phyloP scores from a whole-genome alignment of 2,888 invertebrate genomes.

The Drosophila nigritarsus region DNA sequence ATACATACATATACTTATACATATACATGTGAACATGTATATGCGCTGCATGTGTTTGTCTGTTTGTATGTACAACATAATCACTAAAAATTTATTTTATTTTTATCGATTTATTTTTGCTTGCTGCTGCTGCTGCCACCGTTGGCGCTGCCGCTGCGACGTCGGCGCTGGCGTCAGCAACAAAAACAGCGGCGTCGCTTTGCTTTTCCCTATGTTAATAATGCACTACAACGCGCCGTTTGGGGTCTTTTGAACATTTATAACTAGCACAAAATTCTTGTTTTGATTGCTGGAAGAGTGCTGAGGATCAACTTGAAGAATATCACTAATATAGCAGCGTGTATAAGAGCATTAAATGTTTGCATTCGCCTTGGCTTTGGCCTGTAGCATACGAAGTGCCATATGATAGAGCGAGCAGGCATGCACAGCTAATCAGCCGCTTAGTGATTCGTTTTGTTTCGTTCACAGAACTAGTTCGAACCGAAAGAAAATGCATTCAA shows the following conservation, averaged over 20 bases:
- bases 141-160: slow-evolving; percentile 50
- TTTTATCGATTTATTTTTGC: slow-evolving; percentile 80
- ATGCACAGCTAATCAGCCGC: slow-evolving; percentile 47
- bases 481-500: slow-evolving; percentile 46
- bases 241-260: slow-evolving; percentile 58
- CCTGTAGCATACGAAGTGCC: slow-evolving; percentile 18
- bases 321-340: slow-evolving; percentile 31
- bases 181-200: slow-evolving; percentile 49
- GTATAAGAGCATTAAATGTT: slow-evolving; percentile 41
- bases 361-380: slow-evolving; percentile 21
- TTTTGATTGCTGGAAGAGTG: slow-evolving; percentile 37
- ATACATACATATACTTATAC: background rate
- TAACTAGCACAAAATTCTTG: slow-evolving; percentile 49
- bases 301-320: slow-evolving; percentile 41
- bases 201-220: slow-evolving; percentile 50
- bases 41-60: slow-evolving; percentile 47
- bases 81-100: slow-evolving; percentile 81
- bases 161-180: slow-evolving; percentile 62
- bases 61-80: slow-evolving; percentile 71
- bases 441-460: slow-evolving; percentile 35
- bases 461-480: slow-evolving; percentile 54
- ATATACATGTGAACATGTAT: slow-evolving; percentile 23
- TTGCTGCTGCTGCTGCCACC: slow-evolving; percentile 51
- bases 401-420: slow-evolving; percentile 42
- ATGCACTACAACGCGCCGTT: slow-evolving; percentile 56